These are phyloP conservation scores for Sinhomidia bicolor DNA, from an alignment of 2,888 invertebrate species.

Conservation along the genomic window DNA sequence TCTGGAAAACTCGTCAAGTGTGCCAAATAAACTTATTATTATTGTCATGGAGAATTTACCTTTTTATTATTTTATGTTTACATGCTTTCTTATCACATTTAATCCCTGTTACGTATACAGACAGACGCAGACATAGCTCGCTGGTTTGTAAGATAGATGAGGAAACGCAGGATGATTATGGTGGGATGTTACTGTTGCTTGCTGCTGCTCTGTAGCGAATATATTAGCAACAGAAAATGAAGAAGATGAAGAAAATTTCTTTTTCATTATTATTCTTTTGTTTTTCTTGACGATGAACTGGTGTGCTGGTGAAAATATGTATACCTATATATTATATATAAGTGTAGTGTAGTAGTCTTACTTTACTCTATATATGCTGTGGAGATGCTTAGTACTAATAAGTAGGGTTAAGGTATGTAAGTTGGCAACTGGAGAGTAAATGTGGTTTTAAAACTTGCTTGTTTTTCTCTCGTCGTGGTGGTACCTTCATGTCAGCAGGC, in stretches of 20 bases:
- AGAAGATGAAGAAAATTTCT: background rate
- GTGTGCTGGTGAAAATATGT: too few relatives aligned
- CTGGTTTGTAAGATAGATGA: too few relatives aligned
- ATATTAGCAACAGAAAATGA: background rate
- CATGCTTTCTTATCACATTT: background rate
- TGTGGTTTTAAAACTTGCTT: constrained; percentile 31
- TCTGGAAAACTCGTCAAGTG: background rate
- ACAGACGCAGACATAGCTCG: too few relatives aligned
- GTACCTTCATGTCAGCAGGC: background rate
- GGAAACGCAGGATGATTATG: too few relatives aligned
- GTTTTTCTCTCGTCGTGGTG: background rate
- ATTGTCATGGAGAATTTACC: constrained; percentile 21
- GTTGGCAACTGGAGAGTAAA: too few relatives aligned
- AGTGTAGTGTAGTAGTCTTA: too few relatives aligned
- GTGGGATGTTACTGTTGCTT: background rate
- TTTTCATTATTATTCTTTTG: background rate
- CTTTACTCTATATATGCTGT: too few relatives aligned
- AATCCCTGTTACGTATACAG: background rate
- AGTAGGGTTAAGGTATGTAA: too few relatives aligned
- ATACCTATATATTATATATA: too few relatives aligned
- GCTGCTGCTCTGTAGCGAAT: background rate
- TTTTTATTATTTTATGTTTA: background rate
- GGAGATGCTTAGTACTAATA: background rate
- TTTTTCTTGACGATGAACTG: constrained; percentile 11
- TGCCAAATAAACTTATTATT: constrained; percentile 2